Evolutionary conservation across 2,797 vertebrate genomes (phyloP).

Genomic region (Enteromius treurensis): DNA sequence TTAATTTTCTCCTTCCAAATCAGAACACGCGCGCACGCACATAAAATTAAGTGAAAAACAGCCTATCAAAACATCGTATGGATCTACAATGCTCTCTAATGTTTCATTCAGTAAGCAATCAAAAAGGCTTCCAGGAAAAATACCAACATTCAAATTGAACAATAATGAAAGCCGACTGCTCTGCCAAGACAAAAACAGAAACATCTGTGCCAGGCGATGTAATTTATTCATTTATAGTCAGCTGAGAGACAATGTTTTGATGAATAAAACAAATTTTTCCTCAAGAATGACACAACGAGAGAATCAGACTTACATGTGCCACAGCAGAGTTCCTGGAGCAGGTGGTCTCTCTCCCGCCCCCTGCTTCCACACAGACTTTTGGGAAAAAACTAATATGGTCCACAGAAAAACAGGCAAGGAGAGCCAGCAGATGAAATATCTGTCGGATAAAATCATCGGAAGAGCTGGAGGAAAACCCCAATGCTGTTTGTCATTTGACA

Average conservation of each 20-base stretch:
- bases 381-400: conserved; percentile 25
- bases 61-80: conserved; percentile 38
- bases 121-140: conserved; percentile 50
- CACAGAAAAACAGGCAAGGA: conserved; percentile 19
- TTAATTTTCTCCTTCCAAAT: conserved; percentile 1
- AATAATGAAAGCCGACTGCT: conserved; percentile 52
- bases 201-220: conserved; percentile 48
- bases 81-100: conserved; percentile 39
- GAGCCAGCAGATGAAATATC: conserved; percentile 42
- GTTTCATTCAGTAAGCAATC: conserved; percentile 49
- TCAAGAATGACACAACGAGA: conserved; percentile 42
- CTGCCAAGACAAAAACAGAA: conserved; percentile 44
- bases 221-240: conserved; percentile 56
- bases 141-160: conserved; percentile 50
- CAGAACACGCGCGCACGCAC: neutral
- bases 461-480: neutral
- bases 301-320: conserved; percentile 23
- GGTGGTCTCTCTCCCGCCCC: conserved; percentile 35
- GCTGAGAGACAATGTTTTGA: conserved; percentile 45
- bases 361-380: conserved; percentile 19
- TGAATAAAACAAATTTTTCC: conserved; percentile 43
- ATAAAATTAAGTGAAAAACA: conserved; percentile 15
- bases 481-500: conserved; percentile 33
- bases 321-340: conserved; percentile 35
- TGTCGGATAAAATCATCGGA: conserved; percentile 40